Conservation (phyloP, 2,888 invertebrate genomes). For the Willowsia nigromaculata region DNA sequence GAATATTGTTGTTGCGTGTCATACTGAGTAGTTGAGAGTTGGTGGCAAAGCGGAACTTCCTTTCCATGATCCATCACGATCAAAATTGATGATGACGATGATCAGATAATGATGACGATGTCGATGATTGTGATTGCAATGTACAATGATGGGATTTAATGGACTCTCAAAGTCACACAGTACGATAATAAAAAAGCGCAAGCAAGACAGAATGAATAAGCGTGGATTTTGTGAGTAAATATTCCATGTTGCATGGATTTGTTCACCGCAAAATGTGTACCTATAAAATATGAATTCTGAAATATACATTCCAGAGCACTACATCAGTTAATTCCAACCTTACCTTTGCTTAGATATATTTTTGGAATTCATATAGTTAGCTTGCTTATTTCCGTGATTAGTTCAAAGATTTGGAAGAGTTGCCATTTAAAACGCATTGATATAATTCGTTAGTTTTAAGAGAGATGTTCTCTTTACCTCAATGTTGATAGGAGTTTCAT, state of each 20-base stretch:
- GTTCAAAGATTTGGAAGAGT: conserved; percentile 6
- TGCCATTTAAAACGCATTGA: conserved; percentile 29
- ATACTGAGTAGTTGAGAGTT: conserved; percentile 51
- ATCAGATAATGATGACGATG: conserved; percentile 68
- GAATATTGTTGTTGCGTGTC: conserved; percentile 66
- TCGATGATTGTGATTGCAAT: conserved; percentile 61
- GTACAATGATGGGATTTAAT: conserved; percentile 61
- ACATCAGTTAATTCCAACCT: not conserved
- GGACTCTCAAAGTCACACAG: conserved; percentile 65
- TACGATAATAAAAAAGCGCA: conserved; percentile 46
- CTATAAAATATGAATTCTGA: not conserved
- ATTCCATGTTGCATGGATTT: conserved; percentile 15
- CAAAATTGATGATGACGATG: conserved; percentile 64
- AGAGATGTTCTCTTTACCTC: conserved; percentile 14
- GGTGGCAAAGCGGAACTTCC: conserved; percentile 67
- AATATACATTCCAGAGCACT: not conserved
- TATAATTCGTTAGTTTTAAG: conserved; percentile 11
- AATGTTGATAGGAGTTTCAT: not conserved
- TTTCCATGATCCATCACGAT: conserved; percentile 69
- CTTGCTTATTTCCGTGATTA: conserved; percentile 31
- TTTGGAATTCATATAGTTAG: not conserved
- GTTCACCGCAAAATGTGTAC: not conserved
- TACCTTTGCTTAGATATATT: not conserved
- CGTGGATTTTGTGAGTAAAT: not conserved
- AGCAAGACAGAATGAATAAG: conserved; percentile 5